These are phyloP conservation scores for Apomyelois bistriatella DNA, from an alignment of 2,888 invertebrate species.

Conservation along the genomic window DNA sequence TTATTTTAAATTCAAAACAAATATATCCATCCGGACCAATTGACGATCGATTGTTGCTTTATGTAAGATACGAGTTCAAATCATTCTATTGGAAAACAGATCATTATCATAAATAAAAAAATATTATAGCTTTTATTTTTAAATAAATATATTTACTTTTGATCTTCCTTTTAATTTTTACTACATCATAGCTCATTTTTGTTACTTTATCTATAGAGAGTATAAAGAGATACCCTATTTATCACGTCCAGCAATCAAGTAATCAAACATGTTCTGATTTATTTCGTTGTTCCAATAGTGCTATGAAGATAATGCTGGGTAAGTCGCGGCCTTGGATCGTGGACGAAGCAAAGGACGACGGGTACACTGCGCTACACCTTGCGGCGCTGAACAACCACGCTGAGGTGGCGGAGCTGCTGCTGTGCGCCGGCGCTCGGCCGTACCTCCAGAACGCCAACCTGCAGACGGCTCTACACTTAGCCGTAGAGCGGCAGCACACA, in stretches of 20 bases:
- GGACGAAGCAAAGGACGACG: conserved; percentile 99
- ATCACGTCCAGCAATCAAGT: too few species aligned
- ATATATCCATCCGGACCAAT: neutral
- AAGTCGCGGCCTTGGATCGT: conserved; percentile 98
- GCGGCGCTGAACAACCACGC: conserved; percentile 98
- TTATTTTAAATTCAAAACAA: conserved; percentile 13
- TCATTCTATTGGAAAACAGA: too few species aligned
- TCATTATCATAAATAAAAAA: too few species aligned
- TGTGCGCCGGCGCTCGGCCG: conserved; percentile 94
- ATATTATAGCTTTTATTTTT: too few species aligned
- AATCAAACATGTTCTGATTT: too few species aligned
- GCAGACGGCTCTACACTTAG: conserved; percentile 95
- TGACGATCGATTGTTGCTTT: neutral
- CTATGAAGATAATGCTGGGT: conserved; percentile 96
- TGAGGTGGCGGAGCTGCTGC: conserved; percentile 95
- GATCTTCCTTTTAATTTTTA: too few species aligned
- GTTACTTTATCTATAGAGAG: too few species aligned
- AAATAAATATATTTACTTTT: too few species aligned
- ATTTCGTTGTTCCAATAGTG: conserved; percentile 80
- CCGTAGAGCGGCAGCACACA: conserved; percentile 98
- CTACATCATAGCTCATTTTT: too few species aligned
- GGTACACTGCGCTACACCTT: conserved; percentile 96
- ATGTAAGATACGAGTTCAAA: neutral
- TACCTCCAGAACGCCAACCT: conserved; percentile 97
- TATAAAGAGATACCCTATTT: too few species aligned